phyloP scores from a whole-genome alignment of 2,797 vertebrate genomes.

The Anguilla obscura region DNA sequence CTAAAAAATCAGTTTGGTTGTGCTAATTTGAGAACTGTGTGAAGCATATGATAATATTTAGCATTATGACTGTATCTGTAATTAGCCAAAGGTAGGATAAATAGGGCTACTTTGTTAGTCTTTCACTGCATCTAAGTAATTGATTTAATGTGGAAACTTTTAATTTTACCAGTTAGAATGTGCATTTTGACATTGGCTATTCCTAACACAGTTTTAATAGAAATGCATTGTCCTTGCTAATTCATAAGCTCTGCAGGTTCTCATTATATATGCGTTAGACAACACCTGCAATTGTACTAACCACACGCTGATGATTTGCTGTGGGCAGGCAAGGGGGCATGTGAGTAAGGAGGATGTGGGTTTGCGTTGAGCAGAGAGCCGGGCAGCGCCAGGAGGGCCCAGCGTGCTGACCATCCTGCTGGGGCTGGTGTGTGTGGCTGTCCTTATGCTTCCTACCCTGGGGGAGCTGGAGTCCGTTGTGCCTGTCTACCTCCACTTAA shows the following conservation, averaged over 20 bases:
- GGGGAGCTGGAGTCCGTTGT: slow-evolving; percentile 96
- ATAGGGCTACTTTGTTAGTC: neutral
- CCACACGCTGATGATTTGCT: neutral
- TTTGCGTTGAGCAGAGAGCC: slow-evolving; percentile 77
- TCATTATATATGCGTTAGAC: neutral
- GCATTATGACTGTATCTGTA: neutral
- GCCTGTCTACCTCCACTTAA: slow-evolving; percentile 99
- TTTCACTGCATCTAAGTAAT: neutral
- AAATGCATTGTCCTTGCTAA: neutral
- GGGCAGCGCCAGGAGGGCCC: slow-evolving; percentile 43
- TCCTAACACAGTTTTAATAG: neutral
- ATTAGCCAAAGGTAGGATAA: neutral
- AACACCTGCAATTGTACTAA: neutral
- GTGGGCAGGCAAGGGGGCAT: neutral
- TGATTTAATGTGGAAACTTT: neutral
- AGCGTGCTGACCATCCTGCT: slow-evolving; percentile 74
- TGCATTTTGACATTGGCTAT: too few relatives aligned
- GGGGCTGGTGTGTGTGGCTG: slow-evolving; percentile 89
- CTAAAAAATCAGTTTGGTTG: neutral
- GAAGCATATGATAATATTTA: neutral
- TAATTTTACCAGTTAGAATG: neutral
- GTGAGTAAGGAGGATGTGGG: slow-evolving; percentile 11
- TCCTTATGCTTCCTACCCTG: slow-evolving; percentile 95
- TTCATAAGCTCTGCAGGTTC: neutral
- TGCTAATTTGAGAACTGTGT: neutral